These are phyloP conservation scores for Parasteatoda tepidariorum DNA, from an alignment of 1,140 invertebrate genomes.

Conservation along the genomic window DNA sequence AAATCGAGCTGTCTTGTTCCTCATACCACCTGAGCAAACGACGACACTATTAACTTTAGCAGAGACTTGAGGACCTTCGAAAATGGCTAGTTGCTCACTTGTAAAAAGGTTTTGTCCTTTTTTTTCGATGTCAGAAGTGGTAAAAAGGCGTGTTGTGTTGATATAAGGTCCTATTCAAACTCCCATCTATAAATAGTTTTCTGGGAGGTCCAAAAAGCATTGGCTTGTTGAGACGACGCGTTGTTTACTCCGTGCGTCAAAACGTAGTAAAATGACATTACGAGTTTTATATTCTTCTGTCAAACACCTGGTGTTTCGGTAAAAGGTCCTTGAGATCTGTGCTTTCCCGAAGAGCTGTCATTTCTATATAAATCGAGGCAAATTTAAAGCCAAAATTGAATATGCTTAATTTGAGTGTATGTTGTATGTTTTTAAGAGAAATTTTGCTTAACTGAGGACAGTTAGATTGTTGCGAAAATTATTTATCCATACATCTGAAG, in stretches of 20 bases:
- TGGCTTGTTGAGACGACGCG: slow-evolving; percentile 26
- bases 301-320: slow-evolving; percentile 39
- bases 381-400: too few species aligned
- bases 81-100: not conserved
- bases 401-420: too few species aligned
- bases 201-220: slow-evolving; percentile 41
- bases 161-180: slow-evolving; percentile 21
- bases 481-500: too few species aligned
- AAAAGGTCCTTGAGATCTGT: too few species aligned
- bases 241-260: slow-evolving; percentile 48
- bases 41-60: slow-evolving; percentile 1
- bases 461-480: too few species aligned
- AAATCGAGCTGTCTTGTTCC: slow-evolving; percentile 11
- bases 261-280: slow-evolving; percentile 34
- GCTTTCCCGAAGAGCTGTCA: too few species aligned
- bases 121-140: slow-evolving; percentile 26
- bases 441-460: too few species aligned
- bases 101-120: slow-evolving; percentile 10
- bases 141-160: slow-evolving; percentile 50
- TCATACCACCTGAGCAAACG: slow-evolving; percentile 47
- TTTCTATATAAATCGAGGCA: too few species aligned
- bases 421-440: too few species aligned
- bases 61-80: not conserved
- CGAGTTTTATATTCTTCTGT: slow-evolving; percentile 9
- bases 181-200: slow-evolving; percentile 42